phyloP scores from a whole-genome alignment of 2,888 invertebrate species.

The Helobdella robusta region DNA sequence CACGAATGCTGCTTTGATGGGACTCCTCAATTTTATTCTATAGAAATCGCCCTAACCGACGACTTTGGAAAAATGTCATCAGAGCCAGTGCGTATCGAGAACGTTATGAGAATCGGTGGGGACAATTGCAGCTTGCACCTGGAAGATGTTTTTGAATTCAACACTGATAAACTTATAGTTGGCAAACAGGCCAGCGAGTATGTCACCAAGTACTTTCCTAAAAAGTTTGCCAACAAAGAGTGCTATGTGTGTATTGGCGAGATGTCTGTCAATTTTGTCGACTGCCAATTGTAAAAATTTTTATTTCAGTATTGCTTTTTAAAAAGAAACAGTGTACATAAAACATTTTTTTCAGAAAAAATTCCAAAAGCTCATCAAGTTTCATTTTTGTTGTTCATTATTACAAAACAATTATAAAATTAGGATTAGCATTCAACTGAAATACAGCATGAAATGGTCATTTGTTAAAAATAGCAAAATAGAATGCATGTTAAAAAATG shows the following conservation, averaged over 20 bases:
- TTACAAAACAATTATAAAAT: no score
- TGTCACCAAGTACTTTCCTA: slow-evolving; percentile 33
- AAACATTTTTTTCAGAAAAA: no score
- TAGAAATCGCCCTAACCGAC: slow-evolving; percentile 19
- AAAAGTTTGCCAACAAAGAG: slow-evolving; percentile 14
- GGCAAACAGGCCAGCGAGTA: slow-evolving; percentile 32
- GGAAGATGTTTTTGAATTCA: slow-evolving; percentile 32
- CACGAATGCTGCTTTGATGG: slow-evolving; percentile 27
- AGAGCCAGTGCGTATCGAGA: slow-evolving; percentile 20
- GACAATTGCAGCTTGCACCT: slow-evolving; percentile 35
- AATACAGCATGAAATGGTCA: no score
- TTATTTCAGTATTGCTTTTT: no score
- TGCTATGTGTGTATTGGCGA: slow-evolving; percentile 27
- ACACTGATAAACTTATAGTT: slow-evolving; percentile 34
- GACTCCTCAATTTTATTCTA: slow-evolving; percentile 16
- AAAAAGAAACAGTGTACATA: no score
- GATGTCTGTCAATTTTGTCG: slow-evolving; percentile 1
- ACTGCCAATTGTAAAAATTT: no score
- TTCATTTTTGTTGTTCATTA: no score
- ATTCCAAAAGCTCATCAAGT: no score
- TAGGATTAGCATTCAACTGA: no score
- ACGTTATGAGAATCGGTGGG: slow-evolving; percentile 35
- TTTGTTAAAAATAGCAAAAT: no score
- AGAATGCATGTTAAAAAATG: no score
- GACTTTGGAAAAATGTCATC: neutral